phyloP scores from a whole-genome alignment of 1,140 invertebrate genomes.

The Sinella curviseta region DNA sequence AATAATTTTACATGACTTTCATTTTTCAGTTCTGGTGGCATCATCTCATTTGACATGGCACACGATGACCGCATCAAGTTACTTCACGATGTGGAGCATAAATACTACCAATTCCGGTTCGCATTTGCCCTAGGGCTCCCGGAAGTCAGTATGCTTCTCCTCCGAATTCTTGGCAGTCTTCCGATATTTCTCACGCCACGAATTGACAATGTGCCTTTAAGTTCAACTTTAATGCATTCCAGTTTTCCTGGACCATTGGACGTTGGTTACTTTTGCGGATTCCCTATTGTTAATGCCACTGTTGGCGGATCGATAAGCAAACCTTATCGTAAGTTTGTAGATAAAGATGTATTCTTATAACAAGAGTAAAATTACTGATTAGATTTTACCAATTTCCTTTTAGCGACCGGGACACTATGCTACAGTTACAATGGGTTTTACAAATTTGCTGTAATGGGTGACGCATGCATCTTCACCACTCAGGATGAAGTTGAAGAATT shows the following conservation, averaged over 20 bases:
- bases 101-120: not conserved
- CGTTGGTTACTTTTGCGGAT: conserved; percentile 1
- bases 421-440: conserved; percentile 15
- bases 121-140: not conserved
- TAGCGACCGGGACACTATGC: not conserved
- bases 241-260: not conserved
- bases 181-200: not conserved
- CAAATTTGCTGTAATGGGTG: not conserved
- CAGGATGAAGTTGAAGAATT: not conserved
- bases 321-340: conserved; percentile 11
- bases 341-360: not conserved
- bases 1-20: not conserved
- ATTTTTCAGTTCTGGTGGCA: conserved; percentile 3
- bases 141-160: not conserved
- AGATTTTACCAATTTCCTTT: not conserved
- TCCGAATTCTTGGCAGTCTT: not conserved
- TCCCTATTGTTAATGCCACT: not conserved
- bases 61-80: not conserved
- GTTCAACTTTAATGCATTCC: not conserved
- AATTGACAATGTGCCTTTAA: not conserved
- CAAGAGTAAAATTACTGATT: not conserved
- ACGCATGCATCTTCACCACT: not conserved
- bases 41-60: not conserved
- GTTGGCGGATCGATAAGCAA: conserved; percentile 8
- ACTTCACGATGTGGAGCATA: not conserved